These are phyloP conservation scores for Macrostomum lignano DNA, from an alignment of 1,140 invertebrate genomes.

Conservation along the genomic window DNA sequence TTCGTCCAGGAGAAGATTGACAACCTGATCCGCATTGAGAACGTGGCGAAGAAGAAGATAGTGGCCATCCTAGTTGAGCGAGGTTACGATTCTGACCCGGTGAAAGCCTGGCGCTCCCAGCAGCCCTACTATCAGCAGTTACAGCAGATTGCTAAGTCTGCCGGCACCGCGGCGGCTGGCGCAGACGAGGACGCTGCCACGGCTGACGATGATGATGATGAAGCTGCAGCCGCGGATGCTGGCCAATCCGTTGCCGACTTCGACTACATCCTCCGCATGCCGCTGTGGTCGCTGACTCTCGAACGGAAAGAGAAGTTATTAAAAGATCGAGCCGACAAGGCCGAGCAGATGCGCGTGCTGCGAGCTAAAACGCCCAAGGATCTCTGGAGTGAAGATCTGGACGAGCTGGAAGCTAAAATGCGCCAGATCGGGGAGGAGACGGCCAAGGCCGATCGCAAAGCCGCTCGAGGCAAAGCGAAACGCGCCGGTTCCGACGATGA, in stretches of 20 bases:
- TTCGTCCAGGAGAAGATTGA: constrained; percentile 94
- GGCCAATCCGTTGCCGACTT: constrained; percentile 16
- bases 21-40: constrained; percentile 48
- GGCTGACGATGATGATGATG: constrained; percentile 10
- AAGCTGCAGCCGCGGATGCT: constrained; percentile 14
- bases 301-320: constrained; percentile 86
- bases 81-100: constrained; percentile 63
- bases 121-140: too few species aligned
- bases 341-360: too few species aligned
- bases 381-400: too few species aligned
- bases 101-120: constrained; percentile 82
- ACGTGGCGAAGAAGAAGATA: neutral
- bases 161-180: too few species aligned
- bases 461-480: too few species aligned
- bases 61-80: neutral
- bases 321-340: too few species aligned
- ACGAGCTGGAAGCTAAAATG: too few species aligned
- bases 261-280: constrained; percentile 28
- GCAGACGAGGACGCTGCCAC: constrained; percentile 10
- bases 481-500: too few species aligned
- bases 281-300: constrained; percentile 62
- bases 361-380: too few species aligned
- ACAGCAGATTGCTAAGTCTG: too few species aligned
- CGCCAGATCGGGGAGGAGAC: too few species aligned
- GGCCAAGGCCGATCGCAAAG: too few species aligned